Evolutionary conservation across 2,888 invertebrate species (phyloP), one percentile per base, ranked within the genome.

Genomic region (Xestia c-nigrum): DNA sequence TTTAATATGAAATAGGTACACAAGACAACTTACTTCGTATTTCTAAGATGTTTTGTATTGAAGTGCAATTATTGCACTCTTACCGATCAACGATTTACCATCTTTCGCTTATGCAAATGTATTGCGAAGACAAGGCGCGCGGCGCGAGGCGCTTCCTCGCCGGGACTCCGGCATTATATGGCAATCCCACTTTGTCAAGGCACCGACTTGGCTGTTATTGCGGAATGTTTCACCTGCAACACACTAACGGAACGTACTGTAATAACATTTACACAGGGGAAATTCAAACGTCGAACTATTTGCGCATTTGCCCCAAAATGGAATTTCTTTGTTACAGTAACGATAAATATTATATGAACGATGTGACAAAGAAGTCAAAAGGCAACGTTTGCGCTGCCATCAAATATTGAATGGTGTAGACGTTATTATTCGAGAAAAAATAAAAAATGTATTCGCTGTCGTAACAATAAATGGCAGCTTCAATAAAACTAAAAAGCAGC

Each of bases 231-330:
- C 93, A 94, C 94, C 94, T 94, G 94, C 94, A 95, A 91, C 91
- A 90, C 92, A 90, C 92, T 92, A 91, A 90, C 89, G 74, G 86
- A 90, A 92, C 93, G 92, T 90, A 90, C 92, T 92, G 93, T 94
- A 95, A 95, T 94, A 96, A 96, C 94, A 95, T 96, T 96, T 96
- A 95, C 96, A 95, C 96, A 94, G 87, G 96, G 95, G 95, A 96
- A 96, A 96, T 96, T 94, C 95, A 94, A 95, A 95, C 94, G 93
- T 95, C 95, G 94, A 96, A 96, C 95, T 96, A 95, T 95, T 95
- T 95, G 95, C 93, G 92, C 94, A 91, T 95, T 95, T 94, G 92
- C 92, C 93, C 95, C 92, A 94, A 95, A 94, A 96, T 95, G 93
- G 94, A 95, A 95, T 95, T 95, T 95, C 94, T 95, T 95, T 96